These are phyloP conservation scores for Leucophenga varia DNA, from an alignment of 1,140 invertebrate genomes.

Conservation along the genomic window DNA sequence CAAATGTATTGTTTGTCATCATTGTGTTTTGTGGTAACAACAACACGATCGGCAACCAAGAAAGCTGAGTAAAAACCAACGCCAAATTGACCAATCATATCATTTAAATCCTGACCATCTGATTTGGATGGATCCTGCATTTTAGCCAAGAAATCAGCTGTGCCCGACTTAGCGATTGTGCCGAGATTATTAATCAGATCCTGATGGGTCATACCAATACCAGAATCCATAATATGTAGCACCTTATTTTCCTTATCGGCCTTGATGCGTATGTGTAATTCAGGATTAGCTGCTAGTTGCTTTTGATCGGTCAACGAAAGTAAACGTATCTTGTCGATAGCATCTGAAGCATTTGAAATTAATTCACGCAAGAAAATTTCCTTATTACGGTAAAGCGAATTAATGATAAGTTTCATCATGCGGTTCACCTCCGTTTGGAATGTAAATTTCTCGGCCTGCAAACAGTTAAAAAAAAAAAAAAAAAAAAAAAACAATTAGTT, in stretches of 20 bases:
- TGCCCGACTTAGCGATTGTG: conserved; percentile 99
- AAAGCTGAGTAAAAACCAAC: conserved; percentile 98
- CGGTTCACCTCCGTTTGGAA: conserved; percentile 98
- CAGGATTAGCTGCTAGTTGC: conserved; percentile 75
- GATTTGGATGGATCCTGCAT: conserved; percentile 72
- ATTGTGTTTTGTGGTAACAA: conserved; percentile 95
- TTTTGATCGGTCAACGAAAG: conserved; percentile 85
- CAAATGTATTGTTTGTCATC: conserved; percentile 96
- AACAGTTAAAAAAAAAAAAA: conserved; percentile 2
- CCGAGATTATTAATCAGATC: conserved; percentile 96
- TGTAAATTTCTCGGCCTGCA: conserved; percentile 80
- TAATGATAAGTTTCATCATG: conserved; percentile 99
- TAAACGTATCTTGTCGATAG: conserved; percentile 92
- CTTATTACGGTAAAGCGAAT: conserved; percentile 97
- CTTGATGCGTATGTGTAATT: conserved; percentile 92
- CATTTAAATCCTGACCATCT: conserved; percentile 65
- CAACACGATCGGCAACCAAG: conserved; percentile 85
- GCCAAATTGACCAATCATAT: conserved; percentile 95
- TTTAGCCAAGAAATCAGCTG: conserved; percentile 95
- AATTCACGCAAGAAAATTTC: conserved; percentile 98
- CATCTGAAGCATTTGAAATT: conserved; percentile 96
- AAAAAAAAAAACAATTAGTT: not conserved
- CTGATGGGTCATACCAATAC: conserved; percentile 96
- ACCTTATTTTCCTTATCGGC: conserved; percentile 95
- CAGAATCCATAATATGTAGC: conserved; percentile 94